Evolutionary conservation across 2,113 vertebrate genomes (phyloP).

Genomic region (Elephas maximus): DNA sequence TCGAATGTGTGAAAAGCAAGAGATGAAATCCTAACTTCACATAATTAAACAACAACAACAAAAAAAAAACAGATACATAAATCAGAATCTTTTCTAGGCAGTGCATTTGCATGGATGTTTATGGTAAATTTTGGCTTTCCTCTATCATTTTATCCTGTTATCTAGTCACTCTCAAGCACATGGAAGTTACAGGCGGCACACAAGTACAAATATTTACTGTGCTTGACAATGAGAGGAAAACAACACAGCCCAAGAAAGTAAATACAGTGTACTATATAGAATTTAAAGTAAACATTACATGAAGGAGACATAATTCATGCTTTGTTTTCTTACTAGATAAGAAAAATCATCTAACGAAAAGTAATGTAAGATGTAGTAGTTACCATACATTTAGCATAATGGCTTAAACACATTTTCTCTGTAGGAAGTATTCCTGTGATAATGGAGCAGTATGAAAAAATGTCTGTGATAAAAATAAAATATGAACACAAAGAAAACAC

Average conservation of each 20-base stretch:
- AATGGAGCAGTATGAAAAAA: constrained; percentile 63
- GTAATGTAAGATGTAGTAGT: constrained; percentile 53
- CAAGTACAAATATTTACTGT: constrained; percentile 60
- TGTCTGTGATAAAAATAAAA: constrained; percentile 70
- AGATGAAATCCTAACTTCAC: not conserved
- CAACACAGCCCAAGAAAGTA: constrained; percentile 19
- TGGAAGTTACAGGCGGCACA: not conserved
- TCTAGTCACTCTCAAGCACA: not conserved
- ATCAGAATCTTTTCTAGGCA: constrained; percentile 20
- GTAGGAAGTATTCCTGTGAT: constrained; percentile 61
- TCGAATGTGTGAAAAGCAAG: not conserved
- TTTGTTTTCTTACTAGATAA: constrained; percentile 67
- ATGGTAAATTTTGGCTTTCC: constrained; percentile 12
- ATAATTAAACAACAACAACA: not conserved
- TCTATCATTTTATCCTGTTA: constrained; percentile 53
- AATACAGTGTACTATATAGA: constrained; percentile 46
- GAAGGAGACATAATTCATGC: constrained; percentile 43
- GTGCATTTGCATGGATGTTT: not conserved
- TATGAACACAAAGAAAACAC: constrained; percentile 64
- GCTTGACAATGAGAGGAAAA: constrained; percentile 31
- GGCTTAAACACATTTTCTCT: constrained; percentile 69
- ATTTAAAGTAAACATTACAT: constrained; percentile 70
- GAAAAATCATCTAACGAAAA: constrained; percentile 35
- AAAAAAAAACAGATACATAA: constrained; percentile 59
- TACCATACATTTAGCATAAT: constrained; percentile 61